These are phyloP conservation scores for Nasonia vitripennis DNA, from an alignment of 1,140 invertebrate genomes.

Conservation along the genomic window DNA sequence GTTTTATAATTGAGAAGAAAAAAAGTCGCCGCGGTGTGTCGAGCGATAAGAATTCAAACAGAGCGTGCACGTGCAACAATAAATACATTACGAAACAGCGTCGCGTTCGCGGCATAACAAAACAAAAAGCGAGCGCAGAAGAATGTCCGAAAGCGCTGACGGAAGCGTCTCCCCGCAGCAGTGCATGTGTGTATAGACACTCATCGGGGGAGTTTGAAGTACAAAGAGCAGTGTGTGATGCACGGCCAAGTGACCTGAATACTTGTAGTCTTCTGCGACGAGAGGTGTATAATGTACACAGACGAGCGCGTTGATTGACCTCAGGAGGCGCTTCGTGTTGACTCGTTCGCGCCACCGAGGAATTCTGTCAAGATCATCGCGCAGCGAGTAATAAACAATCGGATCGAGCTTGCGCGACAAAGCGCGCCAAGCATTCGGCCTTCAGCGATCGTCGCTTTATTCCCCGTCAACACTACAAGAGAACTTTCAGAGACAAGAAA, in stretches of 20 bases:
- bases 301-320: background rate
- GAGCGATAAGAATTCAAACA: constrained; percentile 1
- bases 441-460: too few relatives aligned
- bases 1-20: background rate
- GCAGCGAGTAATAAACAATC: background rate
- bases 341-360: too few relatives aligned
- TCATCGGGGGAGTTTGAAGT: background rate
- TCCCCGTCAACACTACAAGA: background rate
- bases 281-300: background rate
- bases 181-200: background rate
- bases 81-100: background rate
- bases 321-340: background rate
- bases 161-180: background rate
- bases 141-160: constrained; percentile 32
- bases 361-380: too few relatives aligned
- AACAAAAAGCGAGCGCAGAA: background rate
- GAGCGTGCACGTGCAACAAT: background rate
- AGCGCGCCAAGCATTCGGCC: too few relatives aligned
- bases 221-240: constrained; percentile 3
- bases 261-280: constrained; percentile 8
- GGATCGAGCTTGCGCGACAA: too few relatives aligned
- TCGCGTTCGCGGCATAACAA: background rate
- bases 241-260: constrained; percentile 43
- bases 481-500: too few relatives aligned
- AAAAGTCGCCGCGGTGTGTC: background rate